These are phyloP conservation scores for Nycteola revayana DNA, from an alignment of 2,888 invertebrate species.

Conservation along the genomic window DNA sequence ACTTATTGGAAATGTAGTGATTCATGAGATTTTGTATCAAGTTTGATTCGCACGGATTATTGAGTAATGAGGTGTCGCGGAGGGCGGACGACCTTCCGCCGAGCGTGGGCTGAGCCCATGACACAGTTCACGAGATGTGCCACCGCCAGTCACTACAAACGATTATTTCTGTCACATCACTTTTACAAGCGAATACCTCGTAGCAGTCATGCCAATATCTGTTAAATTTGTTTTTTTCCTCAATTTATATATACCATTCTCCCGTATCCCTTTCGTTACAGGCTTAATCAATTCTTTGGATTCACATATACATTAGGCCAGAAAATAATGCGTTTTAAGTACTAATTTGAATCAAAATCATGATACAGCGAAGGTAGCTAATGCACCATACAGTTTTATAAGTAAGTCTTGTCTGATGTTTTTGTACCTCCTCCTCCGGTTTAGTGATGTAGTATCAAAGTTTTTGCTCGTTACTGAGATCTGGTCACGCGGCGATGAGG, in stretches of 20 bases:
- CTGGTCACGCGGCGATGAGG: conserved; percentile 67
- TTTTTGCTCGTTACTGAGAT: conserved; percentile 75
- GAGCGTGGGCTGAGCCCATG: conserved; percentile 77
- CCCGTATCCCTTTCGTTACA: too few relatives aligned
- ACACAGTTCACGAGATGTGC: conserved; percentile 73
- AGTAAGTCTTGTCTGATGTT: conserved; percentile 41
- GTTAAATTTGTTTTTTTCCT: neutral
- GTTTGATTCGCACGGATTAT: conserved; percentile 43
- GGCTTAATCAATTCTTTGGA: too few relatives aligned
- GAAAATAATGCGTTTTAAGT: too few relatives aligned
- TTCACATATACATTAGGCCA: too few relatives aligned
- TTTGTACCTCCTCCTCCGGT: conserved; percentile 41
- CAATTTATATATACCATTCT: too few relatives aligned
- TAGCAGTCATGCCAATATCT: conserved; percentile 9
- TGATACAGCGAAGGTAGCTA: conserved; percentile 12
- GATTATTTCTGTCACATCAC: conserved; percentile 69
- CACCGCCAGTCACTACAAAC: conserved; percentile 49
- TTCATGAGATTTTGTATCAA: conserved; percentile 32
- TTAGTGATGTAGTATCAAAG: conserved; percentile 56
- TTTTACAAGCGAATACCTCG: conserved; percentile 44
- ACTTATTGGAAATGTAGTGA: conserved; percentile 13
- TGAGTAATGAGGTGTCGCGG: conserved; percentile 53
- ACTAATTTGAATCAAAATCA: too few relatives aligned
- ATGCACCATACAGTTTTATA: conserved; percentile 20
- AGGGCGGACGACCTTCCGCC: conserved; percentile 70